phyloP scores from a whole-genome alignment of 2,113 vertebrate genomes.

The Hemibagrus wyckioides region DNA sequence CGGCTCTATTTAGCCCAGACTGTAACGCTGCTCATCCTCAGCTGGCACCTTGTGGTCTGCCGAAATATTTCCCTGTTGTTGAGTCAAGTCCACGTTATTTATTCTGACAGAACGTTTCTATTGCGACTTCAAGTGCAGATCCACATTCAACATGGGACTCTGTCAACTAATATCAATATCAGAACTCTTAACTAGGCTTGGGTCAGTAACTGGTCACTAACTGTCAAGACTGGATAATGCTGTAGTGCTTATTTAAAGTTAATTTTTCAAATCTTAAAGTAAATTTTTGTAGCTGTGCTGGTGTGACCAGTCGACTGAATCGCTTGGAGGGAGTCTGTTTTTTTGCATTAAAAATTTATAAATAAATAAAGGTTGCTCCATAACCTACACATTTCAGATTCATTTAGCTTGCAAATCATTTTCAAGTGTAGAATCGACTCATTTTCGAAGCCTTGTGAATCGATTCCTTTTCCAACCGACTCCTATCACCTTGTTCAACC shows the following conservation, averaged over 20 bases:
- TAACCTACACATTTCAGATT: neutral
- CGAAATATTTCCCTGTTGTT: conserved; percentile 9
- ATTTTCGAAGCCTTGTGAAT: neutral
- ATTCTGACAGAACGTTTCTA: neutral
- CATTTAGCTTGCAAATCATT: neutral
- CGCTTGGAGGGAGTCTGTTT: neutral
- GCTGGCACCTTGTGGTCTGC: neutral
- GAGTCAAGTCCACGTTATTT: neutral
- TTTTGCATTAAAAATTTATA: no score
- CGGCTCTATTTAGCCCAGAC: conserved; percentile 66
- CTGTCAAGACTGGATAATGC: neutral
- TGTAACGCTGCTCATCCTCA: conserved; percentile 56
- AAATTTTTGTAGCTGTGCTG: neutral
- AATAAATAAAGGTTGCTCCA: neutral
- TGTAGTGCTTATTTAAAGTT: neutral
- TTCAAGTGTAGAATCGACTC: neutral
- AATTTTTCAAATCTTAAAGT: no score
- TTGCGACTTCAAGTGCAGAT: neutral
- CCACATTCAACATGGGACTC: neutral
- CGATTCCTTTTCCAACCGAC: neutral
- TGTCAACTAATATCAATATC: neutral
- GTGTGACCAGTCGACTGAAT: neutral
- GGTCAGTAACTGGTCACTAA: neutral
- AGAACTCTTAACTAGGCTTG: neutral
- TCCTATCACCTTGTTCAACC: neutral